Percentiles rank a stretch among this genome's conserved stretches.
Evolutionary conservation across 2,888 invertebrate species (phyloP).

Genomic region (Nebria salina): DNA sequence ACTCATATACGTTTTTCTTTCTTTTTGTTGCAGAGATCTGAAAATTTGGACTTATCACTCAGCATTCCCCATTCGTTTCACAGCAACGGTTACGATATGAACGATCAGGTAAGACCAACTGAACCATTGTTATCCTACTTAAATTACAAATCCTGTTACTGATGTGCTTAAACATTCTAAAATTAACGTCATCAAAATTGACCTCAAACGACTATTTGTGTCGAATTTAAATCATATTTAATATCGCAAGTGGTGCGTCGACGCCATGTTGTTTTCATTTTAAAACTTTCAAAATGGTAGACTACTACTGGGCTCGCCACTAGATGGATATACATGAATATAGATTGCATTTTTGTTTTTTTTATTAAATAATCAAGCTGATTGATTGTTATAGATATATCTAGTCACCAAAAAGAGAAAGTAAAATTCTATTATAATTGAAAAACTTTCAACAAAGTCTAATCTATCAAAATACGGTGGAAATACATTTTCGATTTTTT

Average conservation of each 20-base stretch:
- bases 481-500: neutral
- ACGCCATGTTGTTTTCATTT: conserved; percentile 36
- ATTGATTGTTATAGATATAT: neutral
- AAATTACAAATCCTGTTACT: conserved; percentile 42
- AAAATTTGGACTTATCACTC: conserved; percentile 78
- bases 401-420: conserved; percentile 2
- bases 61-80: conserved; percentile 74
- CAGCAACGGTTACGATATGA: conserved; percentile 78
- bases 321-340: neutral
- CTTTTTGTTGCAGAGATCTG: conserved; percentile 75
- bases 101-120: conserved; percentile 72
- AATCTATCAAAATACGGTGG: neutral
- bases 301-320: neutral
- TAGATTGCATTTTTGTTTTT: neutral
- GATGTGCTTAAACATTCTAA: neutral
- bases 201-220: conserved; percentile 21
- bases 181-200: neutral
- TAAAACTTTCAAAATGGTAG: neutral
- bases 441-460: neutral
- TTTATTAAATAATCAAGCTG: neutral
- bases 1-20: conserved; percentile 48
- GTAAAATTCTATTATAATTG: neutral
- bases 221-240: conserved; percentile 28
- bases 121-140: conserved; percentile 15
- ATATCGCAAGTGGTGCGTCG: conserved; percentile 13